Evolutionary conservation across 2,888 invertebrate genomes (phyloP), one percentile per base, ranked within the genome.

Genomic region (Eupelmus urozonus): DNA sequence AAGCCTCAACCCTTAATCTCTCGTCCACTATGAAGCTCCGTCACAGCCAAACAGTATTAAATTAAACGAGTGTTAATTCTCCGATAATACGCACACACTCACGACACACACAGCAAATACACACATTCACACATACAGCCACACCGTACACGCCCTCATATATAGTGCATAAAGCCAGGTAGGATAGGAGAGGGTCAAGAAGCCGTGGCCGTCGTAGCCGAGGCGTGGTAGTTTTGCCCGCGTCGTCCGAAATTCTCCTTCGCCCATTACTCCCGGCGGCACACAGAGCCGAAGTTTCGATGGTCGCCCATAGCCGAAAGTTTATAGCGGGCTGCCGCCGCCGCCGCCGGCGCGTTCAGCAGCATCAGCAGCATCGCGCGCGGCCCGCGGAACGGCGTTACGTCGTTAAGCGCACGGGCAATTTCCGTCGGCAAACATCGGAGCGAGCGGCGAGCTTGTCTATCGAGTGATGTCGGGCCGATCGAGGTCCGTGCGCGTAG

Each of bases 371-470:
- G 49, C 49, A n/a, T 13, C 49, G 34, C 9, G 34, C 9, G 34
- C 34, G 9, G 34, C 9, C n/a, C 7, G n/a, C 20, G 20, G 53
- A 53, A 66, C 53, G 70, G 59, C 53, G 62, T 34, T 40, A 72
- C 42, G 42, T 74, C 65, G 74, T 74, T 67, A 70, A 66, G 59
- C 70, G 49, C 71, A 66, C 71, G 71, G 76, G 65, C 76, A 77
- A 77, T 71, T 77, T 77, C 65, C 76, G 57, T 51, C 27, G 51
- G 66, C 65, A 76, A 76, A 76, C 76, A 76, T 60, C 66, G 45
- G 29, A 9, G 34, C 40, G 23, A 23, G 13, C 13, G 7, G 11
- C 16, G 18, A 2, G 42, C 55, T 18, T 23, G 70, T 51, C 57
- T 27, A 65, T 53, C 76, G 55, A 45, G 45, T 45, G 76, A 70